Evolutionary conservation across 1,140 invertebrate genomes (phyloP).

Genomic region (Hyposmocoma kahamanoa): DNA sequence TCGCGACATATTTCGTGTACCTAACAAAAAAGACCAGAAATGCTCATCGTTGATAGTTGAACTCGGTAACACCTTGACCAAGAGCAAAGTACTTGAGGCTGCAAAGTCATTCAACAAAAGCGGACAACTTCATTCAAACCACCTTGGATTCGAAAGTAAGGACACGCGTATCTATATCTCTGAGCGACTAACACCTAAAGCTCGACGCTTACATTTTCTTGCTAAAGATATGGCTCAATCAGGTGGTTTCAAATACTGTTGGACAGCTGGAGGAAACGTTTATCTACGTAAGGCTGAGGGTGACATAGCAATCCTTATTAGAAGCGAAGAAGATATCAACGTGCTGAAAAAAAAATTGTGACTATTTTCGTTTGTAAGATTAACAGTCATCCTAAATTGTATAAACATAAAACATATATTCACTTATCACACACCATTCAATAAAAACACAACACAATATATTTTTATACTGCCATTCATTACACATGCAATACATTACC

Average conservation of each 20-base stretch:
- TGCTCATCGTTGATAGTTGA: neutral
- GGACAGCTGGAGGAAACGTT: neutral
- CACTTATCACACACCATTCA: neutral
- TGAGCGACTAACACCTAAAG: neutral
- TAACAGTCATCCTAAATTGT: neutral
- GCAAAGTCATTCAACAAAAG: neutral
- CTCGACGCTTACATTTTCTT: neutral
- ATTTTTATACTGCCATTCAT: neutral
- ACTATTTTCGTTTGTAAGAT: neutral
- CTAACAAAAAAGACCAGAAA: neutral
- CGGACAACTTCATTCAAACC: neutral
- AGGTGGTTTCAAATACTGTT: neutral
- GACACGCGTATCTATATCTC: neutral
- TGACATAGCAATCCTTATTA: neutral
- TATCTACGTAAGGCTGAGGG: neutral
- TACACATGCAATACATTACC: neutral
- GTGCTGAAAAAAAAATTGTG: neutral
- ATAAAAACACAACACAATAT: neutral
- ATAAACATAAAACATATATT: neutral
- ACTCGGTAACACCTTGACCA: neutral
- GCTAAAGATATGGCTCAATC: neutral
- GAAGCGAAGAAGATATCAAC: neutral
- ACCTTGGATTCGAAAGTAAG: neutral
- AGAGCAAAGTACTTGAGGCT: neutral
- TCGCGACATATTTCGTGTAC: neutral